Conservation (phyloP, 2,113 vertebrate species). For the Benitochromis conjunctus region DNA sequence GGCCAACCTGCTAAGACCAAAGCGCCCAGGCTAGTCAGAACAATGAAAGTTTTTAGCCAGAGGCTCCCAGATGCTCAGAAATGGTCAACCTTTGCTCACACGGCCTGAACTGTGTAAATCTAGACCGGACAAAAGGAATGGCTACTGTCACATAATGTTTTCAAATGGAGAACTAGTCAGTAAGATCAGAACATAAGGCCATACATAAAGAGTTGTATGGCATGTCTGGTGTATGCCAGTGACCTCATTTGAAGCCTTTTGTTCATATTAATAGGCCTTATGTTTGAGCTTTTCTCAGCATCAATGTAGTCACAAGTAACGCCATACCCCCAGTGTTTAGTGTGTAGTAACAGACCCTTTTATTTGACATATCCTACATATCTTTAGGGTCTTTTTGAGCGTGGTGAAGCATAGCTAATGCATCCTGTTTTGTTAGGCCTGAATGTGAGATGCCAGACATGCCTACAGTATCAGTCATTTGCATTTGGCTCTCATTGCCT, state of each 20-base stretch:
- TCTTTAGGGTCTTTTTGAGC: slow-evolving; percentile 17
- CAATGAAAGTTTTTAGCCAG: slow-evolving; percentile 7
- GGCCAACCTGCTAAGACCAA: background rate
- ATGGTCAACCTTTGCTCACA: background rate
- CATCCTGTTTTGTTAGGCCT: slow-evolving; percentile 35
- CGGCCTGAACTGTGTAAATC: background rate
- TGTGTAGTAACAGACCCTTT: background rate
- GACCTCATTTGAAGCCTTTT: background rate
- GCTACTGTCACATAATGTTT: background rate
- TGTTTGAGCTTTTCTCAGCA: background rate
- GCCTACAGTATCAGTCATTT: slow-evolving; percentile 47
- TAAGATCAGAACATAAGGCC: background rate
- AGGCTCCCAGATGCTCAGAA: slow-evolving; percentile 12
- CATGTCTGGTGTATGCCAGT: background rate
- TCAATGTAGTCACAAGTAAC: background rate
- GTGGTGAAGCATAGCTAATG: slow-evolving; percentile 37
- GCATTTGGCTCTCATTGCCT: slow-evolving; percentile 44
- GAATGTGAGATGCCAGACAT: slow-evolving; percentile 47
- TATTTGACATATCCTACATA: slow-evolving; percentile 27
- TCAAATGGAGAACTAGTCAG: background rate
- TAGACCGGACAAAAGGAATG: background rate
- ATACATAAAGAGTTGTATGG: background rate
- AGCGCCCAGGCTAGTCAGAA: background rate
- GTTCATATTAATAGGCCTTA: background rate
- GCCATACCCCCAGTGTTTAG: background rate